These are phyloP conservation scores for Sturnira hondurensis DNA, from an alignment of 2,113 vertebrate species.

Conservation along the genomic window DNA sequence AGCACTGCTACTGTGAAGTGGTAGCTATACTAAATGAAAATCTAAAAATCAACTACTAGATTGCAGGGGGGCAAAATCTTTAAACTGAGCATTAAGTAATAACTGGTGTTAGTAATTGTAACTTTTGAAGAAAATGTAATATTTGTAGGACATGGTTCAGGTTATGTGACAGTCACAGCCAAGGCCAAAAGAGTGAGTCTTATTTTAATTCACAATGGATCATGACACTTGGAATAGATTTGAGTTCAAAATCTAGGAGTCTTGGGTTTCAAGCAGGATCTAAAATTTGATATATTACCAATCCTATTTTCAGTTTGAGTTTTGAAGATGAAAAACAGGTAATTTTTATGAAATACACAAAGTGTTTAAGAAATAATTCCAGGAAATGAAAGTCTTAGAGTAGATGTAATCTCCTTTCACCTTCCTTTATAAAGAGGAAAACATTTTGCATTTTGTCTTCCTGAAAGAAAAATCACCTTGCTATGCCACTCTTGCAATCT, in stretches of 20 bases:
- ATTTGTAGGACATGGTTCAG: neutral
- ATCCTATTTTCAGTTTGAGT: neutral
- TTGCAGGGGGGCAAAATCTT: neutral
- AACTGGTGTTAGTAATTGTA: neutral
- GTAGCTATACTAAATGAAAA: neutral
- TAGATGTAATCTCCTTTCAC: neutral
- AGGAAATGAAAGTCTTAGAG: neutral
- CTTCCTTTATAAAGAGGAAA: neutral
- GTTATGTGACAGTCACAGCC: neutral
- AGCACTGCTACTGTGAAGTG: neutral
- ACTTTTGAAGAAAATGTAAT: neutral
- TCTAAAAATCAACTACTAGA: neutral
- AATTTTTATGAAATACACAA: neutral
- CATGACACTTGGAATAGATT: neutral
- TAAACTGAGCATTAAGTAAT: slow-evolving; percentile 6
- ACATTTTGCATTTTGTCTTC: neutral
- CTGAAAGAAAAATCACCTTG: neutral
- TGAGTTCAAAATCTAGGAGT: slow-evolving; percentile 4
- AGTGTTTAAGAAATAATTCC: neutral
- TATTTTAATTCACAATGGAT: neutral
- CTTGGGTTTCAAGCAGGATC: neutral
- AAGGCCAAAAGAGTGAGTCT: neutral
- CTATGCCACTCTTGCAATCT: neutral
- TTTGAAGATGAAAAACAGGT: slow-evolving; percentile 26
- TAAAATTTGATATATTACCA: neutral